Evolutionary conservation across 1,140 invertebrate genomes (phyloP).

Genomic region (Watersipora subatra): DNA sequence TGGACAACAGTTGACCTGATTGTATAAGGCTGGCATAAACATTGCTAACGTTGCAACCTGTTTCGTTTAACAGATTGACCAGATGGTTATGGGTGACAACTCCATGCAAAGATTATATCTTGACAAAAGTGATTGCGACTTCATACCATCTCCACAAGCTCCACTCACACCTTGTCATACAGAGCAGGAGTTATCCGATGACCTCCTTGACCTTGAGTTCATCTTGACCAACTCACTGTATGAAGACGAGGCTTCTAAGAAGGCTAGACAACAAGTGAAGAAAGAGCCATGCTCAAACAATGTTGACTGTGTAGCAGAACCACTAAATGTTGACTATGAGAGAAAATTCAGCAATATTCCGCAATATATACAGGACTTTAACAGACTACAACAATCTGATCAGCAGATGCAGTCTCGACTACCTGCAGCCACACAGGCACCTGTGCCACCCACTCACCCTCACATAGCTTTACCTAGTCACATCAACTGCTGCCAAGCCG

Average conservation of each 20-base stretch:
- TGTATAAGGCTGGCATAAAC: too few relatives aligned
- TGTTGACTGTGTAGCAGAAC: neutral
- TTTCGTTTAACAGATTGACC: too few relatives aligned
- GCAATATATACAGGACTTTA: neutral
- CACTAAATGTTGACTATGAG: constrained; percentile 4
- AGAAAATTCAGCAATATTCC: neutral
- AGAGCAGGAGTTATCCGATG: constrained; percentile 20
- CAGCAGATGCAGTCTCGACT: neutral
- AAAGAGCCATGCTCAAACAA: neutral
- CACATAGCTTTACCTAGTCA: neutral
- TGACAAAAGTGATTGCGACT: neutral
- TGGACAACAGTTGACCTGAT: too few relatives aligned
- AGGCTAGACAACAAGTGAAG: constrained; percentile 1
- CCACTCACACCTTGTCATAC: neutral
- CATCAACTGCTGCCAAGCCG: neutral
- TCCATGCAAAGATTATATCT: too few relatives aligned
- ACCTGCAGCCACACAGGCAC: neutral
- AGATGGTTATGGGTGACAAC: too few relatives aligned
- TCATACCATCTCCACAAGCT: neutral
- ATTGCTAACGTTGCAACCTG: too few relatives aligned
- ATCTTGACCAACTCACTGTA: constrained; percentile 31
- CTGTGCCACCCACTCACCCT: neutral
- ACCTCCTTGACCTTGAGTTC: constrained; percentile 35
- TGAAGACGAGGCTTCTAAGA: constrained; percentile 6
- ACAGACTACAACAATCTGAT: neutral